Conservation (phyloP, 2,888 invertebrate genomes). For the Hirtodrosophila histrioides region DNA sequence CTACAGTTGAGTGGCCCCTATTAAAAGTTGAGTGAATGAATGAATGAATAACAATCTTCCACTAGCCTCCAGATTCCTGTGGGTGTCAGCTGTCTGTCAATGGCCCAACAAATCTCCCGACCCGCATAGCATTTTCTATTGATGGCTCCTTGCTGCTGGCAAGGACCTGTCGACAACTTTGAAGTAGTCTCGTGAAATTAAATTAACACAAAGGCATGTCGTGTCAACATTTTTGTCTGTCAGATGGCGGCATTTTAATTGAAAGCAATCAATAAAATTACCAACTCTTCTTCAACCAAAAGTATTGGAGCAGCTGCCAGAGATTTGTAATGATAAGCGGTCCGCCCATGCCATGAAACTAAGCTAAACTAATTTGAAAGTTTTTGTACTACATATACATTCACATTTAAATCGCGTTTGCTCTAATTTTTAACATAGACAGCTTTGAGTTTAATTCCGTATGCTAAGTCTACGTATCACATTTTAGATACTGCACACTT, state of each 20-base stretch:
- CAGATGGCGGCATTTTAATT: slow-evolving; percentile 71
- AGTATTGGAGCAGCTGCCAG: slow-evolving; percentile 7
- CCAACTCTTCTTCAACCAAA: slow-evolving; percentile 15
- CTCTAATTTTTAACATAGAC: background rate
- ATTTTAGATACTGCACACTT: no score
- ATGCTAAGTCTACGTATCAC: no score
- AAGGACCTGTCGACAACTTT: slow-evolving; percentile 62
- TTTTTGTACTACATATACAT: no score
- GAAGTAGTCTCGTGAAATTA: slow-evolving; percentile 67
- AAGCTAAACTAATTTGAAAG: background rate
- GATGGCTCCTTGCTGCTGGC: slow-evolving; percentile 42
- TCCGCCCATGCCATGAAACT: slow-evolving; percentile 7
- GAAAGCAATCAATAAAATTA: slow-evolving; percentile 69
- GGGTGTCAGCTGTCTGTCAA: slow-evolving; percentile 31
- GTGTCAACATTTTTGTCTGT: slow-evolving; percentile 54
- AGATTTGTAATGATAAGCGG: slow-evolving; percentile 13
- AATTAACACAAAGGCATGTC: slow-evolving; percentile 72
- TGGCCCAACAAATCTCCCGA: slow-evolving; percentile 32
- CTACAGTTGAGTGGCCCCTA: slow-evolving; percentile 14
- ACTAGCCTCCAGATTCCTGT: slow-evolving; percentile 1
- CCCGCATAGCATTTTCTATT: slow-evolving; percentile 51
- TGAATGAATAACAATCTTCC: slow-evolving; percentile 45
- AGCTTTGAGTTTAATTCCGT: no score
- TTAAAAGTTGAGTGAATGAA: slow-evolving; percentile 50
- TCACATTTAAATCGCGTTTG: no score